A percentile compares a stretch with the other conserved stretches of the same genome.
Evolutionary conservation across 2,113 vertebrate species (phyloP).

Genomic region (Vulpes lagopus): DNA sequence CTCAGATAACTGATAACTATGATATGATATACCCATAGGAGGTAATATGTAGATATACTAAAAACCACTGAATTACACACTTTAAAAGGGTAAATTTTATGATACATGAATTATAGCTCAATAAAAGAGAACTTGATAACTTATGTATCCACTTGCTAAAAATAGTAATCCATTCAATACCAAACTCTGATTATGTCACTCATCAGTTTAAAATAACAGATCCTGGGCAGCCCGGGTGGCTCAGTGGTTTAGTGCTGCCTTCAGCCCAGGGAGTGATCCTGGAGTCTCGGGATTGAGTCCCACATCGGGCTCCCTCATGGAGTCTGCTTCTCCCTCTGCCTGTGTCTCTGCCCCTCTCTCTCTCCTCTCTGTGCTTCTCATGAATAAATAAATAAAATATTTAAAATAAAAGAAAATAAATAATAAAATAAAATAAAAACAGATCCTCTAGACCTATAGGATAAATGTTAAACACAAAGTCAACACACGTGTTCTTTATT

Average conservation of each 20-base stretch:
- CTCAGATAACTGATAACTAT: background rate
- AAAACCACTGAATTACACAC: background rate
- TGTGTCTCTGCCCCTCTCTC: too few relatives aligned
- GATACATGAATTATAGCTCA: background rate
- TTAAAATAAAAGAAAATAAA: too few relatives aligned
- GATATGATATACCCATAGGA: accelerated
- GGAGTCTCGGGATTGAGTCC: too few relatives aligned
- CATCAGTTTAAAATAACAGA: background rate
- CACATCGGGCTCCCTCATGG: too few relatives aligned
- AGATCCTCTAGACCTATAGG: background rate
- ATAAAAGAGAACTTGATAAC: background rate
- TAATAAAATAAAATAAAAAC: background rate
- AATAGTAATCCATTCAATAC: background rate
- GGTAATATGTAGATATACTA: background rate
- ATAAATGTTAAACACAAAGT: background rate
- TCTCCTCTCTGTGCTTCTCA: too few relatives aligned
- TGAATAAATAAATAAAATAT: too few relatives aligned
- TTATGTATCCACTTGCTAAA: background rate
- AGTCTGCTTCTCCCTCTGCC: too few relatives aligned
- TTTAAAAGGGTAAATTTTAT: background rate
- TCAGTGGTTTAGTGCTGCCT: too few relatives aligned
- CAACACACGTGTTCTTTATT: background rate
- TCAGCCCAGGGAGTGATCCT: too few relatives aligned
- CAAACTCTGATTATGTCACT: background rate
- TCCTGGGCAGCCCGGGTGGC: background rate